These are phyloP conservation scores for Amphiprion percula DNA, from an alignment of 2,113 vertebrate genomes.

Conservation along the genomic window DNA sequence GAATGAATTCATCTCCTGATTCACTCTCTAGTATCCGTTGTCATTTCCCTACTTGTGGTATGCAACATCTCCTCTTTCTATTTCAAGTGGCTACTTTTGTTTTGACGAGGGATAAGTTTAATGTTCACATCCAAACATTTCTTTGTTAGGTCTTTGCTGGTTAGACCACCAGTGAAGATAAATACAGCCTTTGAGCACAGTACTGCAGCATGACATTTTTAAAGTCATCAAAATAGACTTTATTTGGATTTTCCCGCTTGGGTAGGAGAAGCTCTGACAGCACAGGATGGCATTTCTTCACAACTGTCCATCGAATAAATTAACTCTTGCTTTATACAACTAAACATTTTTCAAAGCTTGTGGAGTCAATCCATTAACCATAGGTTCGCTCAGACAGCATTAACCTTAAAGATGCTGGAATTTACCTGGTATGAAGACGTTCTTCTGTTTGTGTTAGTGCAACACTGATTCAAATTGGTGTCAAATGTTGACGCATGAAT, in stretches of 20 bases:
- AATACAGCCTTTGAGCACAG: conserved; percentile 17
- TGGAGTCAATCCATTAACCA: not conserved
- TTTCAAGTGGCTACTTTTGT: conserved; percentile 24
- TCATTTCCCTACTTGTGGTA: not conserved
- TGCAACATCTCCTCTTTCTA: not conserved
- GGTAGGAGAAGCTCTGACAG: not conserved
- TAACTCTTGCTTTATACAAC: not conserved
- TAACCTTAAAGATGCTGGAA: not conserved
- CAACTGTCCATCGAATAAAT: not conserved
- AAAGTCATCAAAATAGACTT: conserved; percentile 33
- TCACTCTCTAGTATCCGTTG: not conserved
- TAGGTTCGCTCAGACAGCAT: not conserved
- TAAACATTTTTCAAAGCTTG: not conserved
- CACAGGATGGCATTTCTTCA: not conserved
- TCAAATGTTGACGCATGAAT: not conserved
- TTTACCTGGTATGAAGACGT: not conserved
- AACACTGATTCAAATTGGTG: not conserved
- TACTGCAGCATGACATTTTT: conserved; percentile 18
- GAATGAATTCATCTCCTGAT: too few species aligned
- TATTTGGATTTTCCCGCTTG: conserved; percentile 24
- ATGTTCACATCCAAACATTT: conserved; percentile 29
- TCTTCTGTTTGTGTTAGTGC: not conserved
- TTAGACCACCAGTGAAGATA: conserved; percentile 23
- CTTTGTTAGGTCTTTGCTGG: conserved; percentile 17
- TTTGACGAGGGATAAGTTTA: not conserved